phyloP scores from a whole-genome alignment of 1,140 invertebrate species.

The Bombus superbus region DNA sequence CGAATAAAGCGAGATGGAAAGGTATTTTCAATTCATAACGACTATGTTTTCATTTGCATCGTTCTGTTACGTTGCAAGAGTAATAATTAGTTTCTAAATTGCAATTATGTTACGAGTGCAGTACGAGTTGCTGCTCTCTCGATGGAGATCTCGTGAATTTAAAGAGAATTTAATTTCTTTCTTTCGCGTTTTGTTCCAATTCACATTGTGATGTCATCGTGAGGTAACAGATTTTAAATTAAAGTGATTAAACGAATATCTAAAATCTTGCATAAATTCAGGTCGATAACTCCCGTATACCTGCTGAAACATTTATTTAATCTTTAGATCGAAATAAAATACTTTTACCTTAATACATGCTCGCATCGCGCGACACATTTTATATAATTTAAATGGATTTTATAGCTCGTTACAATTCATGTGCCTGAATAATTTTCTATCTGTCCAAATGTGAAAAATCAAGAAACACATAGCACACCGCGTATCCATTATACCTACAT shows the following conservation, averaged over 20 bases:
- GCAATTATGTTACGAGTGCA: neutral
- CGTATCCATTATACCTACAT: neutral
- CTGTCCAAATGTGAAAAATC: neutral
- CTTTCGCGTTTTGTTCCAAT: neutral
- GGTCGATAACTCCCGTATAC: neutral
- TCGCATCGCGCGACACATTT: no score
- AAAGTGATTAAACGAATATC: neutral
- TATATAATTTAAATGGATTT: neutral
- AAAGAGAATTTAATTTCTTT: neutral
- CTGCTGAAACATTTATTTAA: neutral
- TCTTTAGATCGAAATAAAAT: neutral
- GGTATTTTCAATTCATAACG: conserved; percentile 29
- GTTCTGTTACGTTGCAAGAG: no score
- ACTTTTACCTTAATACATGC: neutral
- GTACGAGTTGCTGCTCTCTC: neutral
- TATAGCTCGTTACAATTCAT: neutral
- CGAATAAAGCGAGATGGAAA: neutral
- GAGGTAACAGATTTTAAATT: neutral
- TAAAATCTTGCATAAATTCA: neutral
- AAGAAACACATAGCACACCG: neutral
- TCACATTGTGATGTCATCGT: neutral
- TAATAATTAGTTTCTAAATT: conserved; percentile 18
- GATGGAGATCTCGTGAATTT: neutral
- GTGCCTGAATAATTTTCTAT: neutral
- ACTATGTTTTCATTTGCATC: neutral